These are phyloP conservation scores for Drosophila anomalata DNA, from an alignment of 2,888 invertebrate species.

Conservation along the genomic window DNA sequence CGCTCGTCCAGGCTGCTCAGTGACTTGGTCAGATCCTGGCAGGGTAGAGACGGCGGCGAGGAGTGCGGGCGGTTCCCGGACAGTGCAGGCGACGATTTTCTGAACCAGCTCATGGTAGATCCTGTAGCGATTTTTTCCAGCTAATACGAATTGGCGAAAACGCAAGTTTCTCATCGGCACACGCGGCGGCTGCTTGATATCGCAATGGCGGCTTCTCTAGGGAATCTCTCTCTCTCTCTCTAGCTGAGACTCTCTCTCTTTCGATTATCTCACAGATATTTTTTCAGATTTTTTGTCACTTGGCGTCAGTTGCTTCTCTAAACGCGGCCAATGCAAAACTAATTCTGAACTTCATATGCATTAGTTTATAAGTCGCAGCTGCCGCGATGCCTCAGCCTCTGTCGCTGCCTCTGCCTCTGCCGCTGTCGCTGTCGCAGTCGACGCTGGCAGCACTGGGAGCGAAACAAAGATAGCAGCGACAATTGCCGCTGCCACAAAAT, in stretches of 20 bases:
- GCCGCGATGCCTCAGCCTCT: neutral
- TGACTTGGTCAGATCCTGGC: conserved; percentile 55
- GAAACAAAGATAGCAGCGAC: conserved; percentile 42
- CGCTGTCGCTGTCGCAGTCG: conserved; percentile 16
- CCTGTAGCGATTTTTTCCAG: conserved; percentile 87
- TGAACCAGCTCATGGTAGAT: conserved; percentile 88
- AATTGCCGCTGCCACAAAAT: conserved; percentile 28
- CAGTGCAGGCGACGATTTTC: conserved; percentile 86
- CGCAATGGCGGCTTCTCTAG: conserved; percentile 15
- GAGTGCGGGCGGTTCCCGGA: conserved; percentile 84
- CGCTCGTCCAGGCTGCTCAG: conserved; percentile 61
- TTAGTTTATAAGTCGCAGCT: conserved; percentile 73
- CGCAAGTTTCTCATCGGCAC: conserved; percentile 86
- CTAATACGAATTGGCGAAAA: conserved; percentile 87
- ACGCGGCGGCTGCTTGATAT: conserved; percentile 35
- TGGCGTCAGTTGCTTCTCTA: conserved; percentile 61
- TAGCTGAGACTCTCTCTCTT: neutral
- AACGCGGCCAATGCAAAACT: conserved; percentile 78
- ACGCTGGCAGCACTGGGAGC: conserved; percentile 18
- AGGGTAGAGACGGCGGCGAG: too few relatives aligned
- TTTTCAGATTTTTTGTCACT: neutral
- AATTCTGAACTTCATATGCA: conserved; percentile 76
- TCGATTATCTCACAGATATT: neutral
- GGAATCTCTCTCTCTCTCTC: conserved; percentile 2
- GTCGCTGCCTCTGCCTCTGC: conserved; percentile 1